Percentiles rank a stretch among this genome's conserved stretches.
Evolutionary conservation across 2,113 vertebrate genomes (phyloP).

Genomic region (Microtus pennsylvanicus): DNA sequence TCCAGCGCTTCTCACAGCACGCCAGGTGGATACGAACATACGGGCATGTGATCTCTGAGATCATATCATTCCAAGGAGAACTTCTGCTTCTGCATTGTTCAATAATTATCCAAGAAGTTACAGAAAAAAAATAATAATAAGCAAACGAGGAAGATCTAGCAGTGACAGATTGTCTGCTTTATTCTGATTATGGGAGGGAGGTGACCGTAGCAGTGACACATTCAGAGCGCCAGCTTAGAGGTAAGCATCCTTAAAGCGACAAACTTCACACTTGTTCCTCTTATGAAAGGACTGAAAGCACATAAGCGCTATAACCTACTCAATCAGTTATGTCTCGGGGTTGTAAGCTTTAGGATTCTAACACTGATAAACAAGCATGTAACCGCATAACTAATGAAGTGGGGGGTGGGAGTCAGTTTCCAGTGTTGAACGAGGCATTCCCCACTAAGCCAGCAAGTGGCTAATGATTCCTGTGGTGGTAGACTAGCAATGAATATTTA

Average conservation of each 20-base stretch:
- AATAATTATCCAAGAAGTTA: background rate
- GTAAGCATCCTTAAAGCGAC: background rate
- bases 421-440: background rate
- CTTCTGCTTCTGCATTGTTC: too few species aligned
- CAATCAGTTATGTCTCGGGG: background rate
- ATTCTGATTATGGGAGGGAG: background rate
- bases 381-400: background rate
- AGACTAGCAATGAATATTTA: background rate
- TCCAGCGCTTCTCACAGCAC: background rate
- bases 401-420: background rate
- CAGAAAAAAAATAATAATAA: background rate
- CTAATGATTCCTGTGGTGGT: background rate
- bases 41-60: background rate
- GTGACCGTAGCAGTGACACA: background rate
- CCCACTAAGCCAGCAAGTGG: background rate
- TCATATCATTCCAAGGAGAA: background rate
- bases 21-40: background rate
- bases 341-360: background rate
- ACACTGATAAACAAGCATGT: background rate
- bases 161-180: background rate
- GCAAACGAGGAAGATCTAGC: background rate
- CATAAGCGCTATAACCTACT: background rate
- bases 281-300: background rate
- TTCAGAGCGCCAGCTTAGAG: background rate
- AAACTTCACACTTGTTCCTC: background rate